A percentile compares a stretch with the other conserved stretches of the same genome.
These are phyloP conservation scores for Agrochola litura DNA, from an alignment of 2,888 invertebrate species.

Conservation along the genomic window DNA sequence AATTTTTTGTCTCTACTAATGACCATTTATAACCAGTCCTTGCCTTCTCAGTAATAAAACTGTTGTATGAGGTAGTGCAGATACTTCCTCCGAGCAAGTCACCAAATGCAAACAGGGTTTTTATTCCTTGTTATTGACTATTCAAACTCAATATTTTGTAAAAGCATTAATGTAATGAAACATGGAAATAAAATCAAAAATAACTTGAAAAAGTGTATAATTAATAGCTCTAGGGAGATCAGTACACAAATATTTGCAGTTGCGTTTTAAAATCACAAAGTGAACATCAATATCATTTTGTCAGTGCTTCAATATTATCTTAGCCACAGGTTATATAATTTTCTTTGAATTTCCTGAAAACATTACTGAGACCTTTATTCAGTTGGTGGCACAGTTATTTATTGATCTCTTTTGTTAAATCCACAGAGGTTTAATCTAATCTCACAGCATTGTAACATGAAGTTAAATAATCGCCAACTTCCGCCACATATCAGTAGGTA, in stretches of 20 bases:
- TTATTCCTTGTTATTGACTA: background rate
- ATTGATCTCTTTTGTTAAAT: slow-evolving; percentile 23
- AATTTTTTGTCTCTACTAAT: background rate
- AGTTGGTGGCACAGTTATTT: slow-evolving; percentile 6
- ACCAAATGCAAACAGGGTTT: background rate
- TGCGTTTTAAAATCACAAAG: slow-evolving; percentile 56
- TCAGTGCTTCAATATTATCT: slow-evolving; percentile 17
- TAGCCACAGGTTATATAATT: slow-evolving; percentile 14
- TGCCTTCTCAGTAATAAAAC: background rate
- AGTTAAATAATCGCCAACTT: slow-evolving; percentile 24
- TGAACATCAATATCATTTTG: slow-evolving; percentile 33
- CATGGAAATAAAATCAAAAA: slow-evolving; percentile 63
- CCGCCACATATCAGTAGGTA: slow-evolving; percentile 13
- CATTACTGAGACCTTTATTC: background rate
- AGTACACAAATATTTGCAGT: slow-evolving; percentile 69
- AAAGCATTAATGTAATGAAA: background rate
- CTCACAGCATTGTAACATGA: slow-evolving; percentile 34
- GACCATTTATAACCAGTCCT: too few relatives aligned
- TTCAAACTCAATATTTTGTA: background rate
- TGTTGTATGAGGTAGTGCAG: background rate
- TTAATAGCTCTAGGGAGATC: slow-evolving; percentile 77
- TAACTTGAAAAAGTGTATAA: slow-evolving; percentile 77
- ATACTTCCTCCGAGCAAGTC: background rate
- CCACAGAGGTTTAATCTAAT: slow-evolving; percentile 34
- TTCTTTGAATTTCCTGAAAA: slow-evolving; percentile 22